Evolutionary conservation across 2,888 invertebrate genomes (phyloP), one percentile per base, ranked within the genome.

Genomic region (Cacoxenus indagator): DNA sequence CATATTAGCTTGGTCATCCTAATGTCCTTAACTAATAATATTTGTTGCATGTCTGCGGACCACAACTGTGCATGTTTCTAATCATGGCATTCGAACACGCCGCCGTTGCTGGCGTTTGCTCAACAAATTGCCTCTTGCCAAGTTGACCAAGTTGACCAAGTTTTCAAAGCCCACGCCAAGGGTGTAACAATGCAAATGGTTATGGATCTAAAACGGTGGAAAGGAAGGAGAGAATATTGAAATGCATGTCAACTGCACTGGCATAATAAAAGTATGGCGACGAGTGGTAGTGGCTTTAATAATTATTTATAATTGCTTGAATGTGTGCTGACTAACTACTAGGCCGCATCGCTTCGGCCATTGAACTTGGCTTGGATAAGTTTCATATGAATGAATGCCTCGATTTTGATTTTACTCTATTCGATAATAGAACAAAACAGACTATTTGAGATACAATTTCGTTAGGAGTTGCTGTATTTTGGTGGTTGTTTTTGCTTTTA

Each of bases 31-130:
- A 26, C 9, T 55, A 26, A 55, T 55, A 19, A 31, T 22, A 59
- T 59, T 59, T 59, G 59, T 59, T 59, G 59, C 59, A 59, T 59
- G 59, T 59, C 31, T 31, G 17, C 22, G n/a, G 51, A 19, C 4
- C 1, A 19, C n/a, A 19, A 51, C 3, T 59, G 27, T 27, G 11
- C n/a, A n/a, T 57, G 57, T 26, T 26, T 27, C 17, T 19, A 19
- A 17, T 9, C 17, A 54, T 55, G n/a, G 9, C 26, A 14, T 55
- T 3, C 11, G 55, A n/a, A n/a, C n/a, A n/a, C n/a, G n/a, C n/a
- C n/a, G n/a, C n/a, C n/a, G n/a, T n/a, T n/a, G n/a, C n/a, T n/a
- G n/a, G n/a, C n/a, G n/a, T n/a, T n/a, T n/a, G 14, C n/a, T 26
- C 55, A 55, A 55, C 55, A 55, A 55, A 55, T 55, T 55, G 55